Evolutionary conservation across 2,797 vertebrate genomes (phyloP).

Genomic region (Peromyscus eremicus): DNA sequence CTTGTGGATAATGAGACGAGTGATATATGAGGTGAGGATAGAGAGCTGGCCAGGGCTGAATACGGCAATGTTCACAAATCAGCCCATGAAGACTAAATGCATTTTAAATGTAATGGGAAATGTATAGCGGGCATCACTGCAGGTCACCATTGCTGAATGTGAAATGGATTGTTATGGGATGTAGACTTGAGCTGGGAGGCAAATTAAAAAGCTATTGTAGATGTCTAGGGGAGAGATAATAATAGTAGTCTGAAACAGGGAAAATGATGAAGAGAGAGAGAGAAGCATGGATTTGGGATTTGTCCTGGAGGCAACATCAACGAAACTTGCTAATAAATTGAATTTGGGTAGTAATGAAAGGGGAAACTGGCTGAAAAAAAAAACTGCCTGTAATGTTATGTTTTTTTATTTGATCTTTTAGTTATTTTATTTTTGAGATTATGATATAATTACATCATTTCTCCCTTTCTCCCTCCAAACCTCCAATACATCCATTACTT

Average conservation of each 20-base stretch:
- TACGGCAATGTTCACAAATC: background rate
- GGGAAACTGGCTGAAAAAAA: conserved; percentile 1
- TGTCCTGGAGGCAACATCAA: background rate
- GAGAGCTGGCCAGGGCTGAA: background rate
- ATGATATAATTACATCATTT: background rate
- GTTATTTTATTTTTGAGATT: background rate
- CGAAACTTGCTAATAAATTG: background rate
- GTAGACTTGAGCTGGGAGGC: background rate
- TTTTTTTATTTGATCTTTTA: background rate
- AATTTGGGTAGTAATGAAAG: background rate
- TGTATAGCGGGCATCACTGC: background rate
- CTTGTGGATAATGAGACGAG: background rate
- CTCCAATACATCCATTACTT: background rate
- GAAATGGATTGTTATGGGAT: background rate
- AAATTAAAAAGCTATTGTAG: background rate
- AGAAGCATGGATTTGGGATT: background rate
- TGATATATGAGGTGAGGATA: background rate
- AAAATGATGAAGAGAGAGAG: background rate
- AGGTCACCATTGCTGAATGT: background rate
- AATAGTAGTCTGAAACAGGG: background rate
- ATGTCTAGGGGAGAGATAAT: background rate
- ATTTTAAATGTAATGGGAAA: background rate
- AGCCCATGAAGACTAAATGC: background rate
- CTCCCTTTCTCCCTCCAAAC: background rate
- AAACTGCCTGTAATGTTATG: background rate